phyloP scores from a whole-genome alignment of 2,797 vertebrate species.

The Sebastes cheni region DNA sequence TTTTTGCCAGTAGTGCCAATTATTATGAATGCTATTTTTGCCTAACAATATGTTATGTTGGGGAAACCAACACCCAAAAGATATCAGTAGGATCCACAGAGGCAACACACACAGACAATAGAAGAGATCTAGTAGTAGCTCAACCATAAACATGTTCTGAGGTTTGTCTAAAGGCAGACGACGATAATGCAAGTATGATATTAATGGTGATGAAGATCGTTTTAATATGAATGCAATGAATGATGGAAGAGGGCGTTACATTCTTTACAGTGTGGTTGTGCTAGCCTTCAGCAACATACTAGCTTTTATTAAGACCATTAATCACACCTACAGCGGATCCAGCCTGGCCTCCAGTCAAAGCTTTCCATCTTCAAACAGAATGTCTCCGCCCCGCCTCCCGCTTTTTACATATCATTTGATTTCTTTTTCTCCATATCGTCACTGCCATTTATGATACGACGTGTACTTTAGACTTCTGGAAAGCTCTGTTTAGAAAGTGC shows the following conservation, averaged over 20 bases:
- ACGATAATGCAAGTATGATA: conserved; percentile 26
- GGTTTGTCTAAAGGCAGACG: conserved; percentile 60
- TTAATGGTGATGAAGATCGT: conserved; percentile 50
- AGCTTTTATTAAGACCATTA: conserved; percentile 68
- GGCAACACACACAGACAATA: conserved; percentile 66
- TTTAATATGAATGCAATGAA: conserved; percentile 71
- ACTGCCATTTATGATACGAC: conserved; percentile 75
- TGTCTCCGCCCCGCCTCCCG: conserved; percentile 56
- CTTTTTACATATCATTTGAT: conserved; percentile 64
- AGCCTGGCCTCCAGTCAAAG: conserved; percentile 76
- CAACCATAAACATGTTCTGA: conserved; percentile 60
- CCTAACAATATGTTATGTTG: conserved; percentile 90
- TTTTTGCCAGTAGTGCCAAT: conserved; percentile 98
- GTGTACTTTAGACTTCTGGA: conserved; percentile 78
- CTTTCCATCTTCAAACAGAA: conserved; percentile 71
- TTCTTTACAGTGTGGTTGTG: conserved; percentile 74
- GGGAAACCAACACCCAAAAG: conserved; percentile 87
- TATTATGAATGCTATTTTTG: conserved; percentile 97
- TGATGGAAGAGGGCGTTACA: conserved; percentile 65
- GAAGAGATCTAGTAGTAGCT: conserved; percentile 70
- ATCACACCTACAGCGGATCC: conserved; percentile 65
- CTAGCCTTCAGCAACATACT: conserved; percentile 72
- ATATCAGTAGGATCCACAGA: conserved; percentile 72
- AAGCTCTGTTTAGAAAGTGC: conserved; percentile 89
- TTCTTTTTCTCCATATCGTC: conserved; percentile 62